These are phyloP conservation scores for Dynastes hyllus DNA, from an alignment of 2,888 invertebrate species.

Conservation along the genomic window DNA sequence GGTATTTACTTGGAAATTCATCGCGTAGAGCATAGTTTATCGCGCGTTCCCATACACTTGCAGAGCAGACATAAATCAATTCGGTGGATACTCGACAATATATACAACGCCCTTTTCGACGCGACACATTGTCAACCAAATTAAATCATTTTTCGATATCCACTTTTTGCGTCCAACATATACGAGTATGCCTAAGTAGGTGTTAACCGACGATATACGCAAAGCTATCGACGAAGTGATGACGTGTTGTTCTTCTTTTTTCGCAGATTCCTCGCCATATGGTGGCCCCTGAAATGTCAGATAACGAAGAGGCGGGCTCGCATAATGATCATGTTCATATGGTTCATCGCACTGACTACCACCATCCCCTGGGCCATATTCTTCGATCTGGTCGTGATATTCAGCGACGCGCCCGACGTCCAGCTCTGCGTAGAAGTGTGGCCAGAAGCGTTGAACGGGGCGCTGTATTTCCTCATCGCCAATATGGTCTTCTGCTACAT, in stretches of 20 bases:
- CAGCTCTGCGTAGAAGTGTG: constrained; percentile 88
- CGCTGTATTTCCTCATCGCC: constrained; percentile 90
- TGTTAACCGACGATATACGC: constrained; percentile 20
- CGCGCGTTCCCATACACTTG: not conserved
- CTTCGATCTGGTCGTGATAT: constrained; percentile 86
- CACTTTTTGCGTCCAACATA: constrained; percentile 3
- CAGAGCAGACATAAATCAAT: constrained; percentile 17
- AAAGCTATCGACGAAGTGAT: not conserved
- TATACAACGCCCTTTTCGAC: not conserved
- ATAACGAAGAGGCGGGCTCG: constrained; percentile 92
- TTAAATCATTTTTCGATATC: constrained; percentile 20
- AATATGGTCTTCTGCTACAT: constrained; percentile 94
- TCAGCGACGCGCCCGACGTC: constrained; percentile 83
- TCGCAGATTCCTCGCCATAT: constrained; percentile 93
- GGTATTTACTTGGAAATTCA: not conserved
- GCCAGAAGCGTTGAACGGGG: constrained; percentile 88
- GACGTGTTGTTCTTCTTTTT: constrained; percentile 63
- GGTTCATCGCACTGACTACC: constrained; percentile 89
- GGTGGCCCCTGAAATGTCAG: constrained; percentile 94
- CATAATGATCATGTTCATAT: constrained; percentile 91
- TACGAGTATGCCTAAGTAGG: not conserved
- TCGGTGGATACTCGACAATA: not conserved
- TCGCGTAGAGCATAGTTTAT: not conserved
- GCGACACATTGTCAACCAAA: constrained; percentile 13
- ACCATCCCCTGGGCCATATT: constrained; percentile 94